Evolutionary conservation across 2,113 vertebrate species (phyloP).

Genomic region (Oryctolagus cuniculus): mOryCun1.1 NC_091432.1:73871501-73872000

Average conservation of each 20-base stretch:
- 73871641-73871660: neutral
- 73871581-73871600: no score
- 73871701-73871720: neutral
- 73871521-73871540: no score
- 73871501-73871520: no score
- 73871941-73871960: neutral
- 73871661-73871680: neutral
- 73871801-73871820: neutral
- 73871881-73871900: neutral
- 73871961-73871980: neutral
- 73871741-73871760: neutral
- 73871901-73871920: constrained; percentile 30
- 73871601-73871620: constrained; percentile 38
- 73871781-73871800: neutral
- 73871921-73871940: constrained; percentile 4
- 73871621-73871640: neutral
- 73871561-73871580: no score
- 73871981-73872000: neutral
- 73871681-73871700: neutral
- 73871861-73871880: neutral
- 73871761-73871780: neutral
- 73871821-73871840: neutral
- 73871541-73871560: no score
- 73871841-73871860: neutral
- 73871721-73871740: neutral